A percentile compares a stretch with the other conserved stretches of the same genome.
Conservation (phyloP, 2,113 vertebrate genomes). For the Tursiops truncatus region DNA sequence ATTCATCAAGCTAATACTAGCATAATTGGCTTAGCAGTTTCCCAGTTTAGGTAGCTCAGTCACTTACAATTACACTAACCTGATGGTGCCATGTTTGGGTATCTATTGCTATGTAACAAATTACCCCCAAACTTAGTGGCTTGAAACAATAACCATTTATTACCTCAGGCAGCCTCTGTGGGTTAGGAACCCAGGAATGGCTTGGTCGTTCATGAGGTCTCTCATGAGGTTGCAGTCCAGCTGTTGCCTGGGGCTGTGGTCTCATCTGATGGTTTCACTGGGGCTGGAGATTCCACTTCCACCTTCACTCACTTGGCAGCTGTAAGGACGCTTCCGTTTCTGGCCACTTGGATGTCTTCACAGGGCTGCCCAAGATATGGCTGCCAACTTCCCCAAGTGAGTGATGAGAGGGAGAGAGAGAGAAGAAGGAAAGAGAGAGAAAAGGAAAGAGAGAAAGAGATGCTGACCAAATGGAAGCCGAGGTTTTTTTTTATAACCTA, state of each 20-base stretch:
- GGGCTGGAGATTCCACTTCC: not conserved
- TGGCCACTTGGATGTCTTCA: not conserved
- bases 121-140: not conserved
- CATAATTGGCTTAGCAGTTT: not conserved
- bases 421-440: not conserved
- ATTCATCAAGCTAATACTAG: not conserved
- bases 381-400: not conserved
- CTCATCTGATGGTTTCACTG: not conserved
- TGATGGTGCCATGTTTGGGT: not conserved
- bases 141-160: not conserved
- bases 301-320: not conserved
- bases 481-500: not conserved
- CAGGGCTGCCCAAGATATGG: not conserved
- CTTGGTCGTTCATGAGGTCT: not conserved
- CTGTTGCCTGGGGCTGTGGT: not conserved
- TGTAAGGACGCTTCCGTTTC: not conserved
- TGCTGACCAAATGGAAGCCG: not conserved
- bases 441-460: not conserved
- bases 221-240: not conserved
- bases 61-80: not conserved
- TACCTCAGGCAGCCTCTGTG: not conserved
- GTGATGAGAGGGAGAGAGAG: not conserved
- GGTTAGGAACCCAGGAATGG: not conserved
- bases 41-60: not conserved
- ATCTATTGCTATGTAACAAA: not conserved